Evolutionary conservation across 2,113 vertebrate genomes (phyloP), one percentile per base, ranked within the genome.

Genomic region (Mustela nigripes): DNA sequence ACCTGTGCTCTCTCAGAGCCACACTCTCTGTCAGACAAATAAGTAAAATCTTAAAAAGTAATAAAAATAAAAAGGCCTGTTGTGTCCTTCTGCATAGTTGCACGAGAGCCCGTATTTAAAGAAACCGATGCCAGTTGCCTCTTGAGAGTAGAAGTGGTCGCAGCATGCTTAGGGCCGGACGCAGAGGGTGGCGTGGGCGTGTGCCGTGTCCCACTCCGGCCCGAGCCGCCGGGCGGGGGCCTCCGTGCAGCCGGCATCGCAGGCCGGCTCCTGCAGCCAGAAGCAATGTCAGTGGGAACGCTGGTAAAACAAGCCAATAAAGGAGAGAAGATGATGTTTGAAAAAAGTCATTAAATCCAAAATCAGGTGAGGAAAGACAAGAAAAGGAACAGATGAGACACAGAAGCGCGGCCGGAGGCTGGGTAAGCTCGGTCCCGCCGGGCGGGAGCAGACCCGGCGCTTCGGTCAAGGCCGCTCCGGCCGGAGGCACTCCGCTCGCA

Each of bases 341-440:
- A 11, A 39, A 42, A 78, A 28, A 42, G 8, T 36, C 60, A 16
- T 50, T 76, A 31, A 58, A 33, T 31, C n/a, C 42, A 33, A 24
- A 45, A 26, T 5, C 28, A 74, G 56, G 63, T 3, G 8, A 33
- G 1, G 26, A 45, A 28, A 91, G 18, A 33, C 4, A 0, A 18
- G 4, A 67, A 18, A 11, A 14, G 42, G 42, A 45, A 7, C n/a
- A n/a, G 12, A 26, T 4, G 42, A 33, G 86, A 8, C 14, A 2
- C 33, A 31, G 31, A 22, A 10, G 53, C 28, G 28, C 2, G 4
- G 14, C 24, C 15, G 9, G 8, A 0, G 0, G 14, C n/a, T 2
- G 0, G 7, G 2, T 0, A 0, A 6, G 31, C 84, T 26, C 12
- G 1, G 15, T 21, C 69, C 7, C 12, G 1, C 19, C 16, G 21